Percentiles rank a stretch among this genome's conserved stretches.
These are phyloP conservation scores for Lamellibrachia columna DNA, from an alignment of 2,888 invertebrate genomes.

Conservation along the genomic window DNA sequence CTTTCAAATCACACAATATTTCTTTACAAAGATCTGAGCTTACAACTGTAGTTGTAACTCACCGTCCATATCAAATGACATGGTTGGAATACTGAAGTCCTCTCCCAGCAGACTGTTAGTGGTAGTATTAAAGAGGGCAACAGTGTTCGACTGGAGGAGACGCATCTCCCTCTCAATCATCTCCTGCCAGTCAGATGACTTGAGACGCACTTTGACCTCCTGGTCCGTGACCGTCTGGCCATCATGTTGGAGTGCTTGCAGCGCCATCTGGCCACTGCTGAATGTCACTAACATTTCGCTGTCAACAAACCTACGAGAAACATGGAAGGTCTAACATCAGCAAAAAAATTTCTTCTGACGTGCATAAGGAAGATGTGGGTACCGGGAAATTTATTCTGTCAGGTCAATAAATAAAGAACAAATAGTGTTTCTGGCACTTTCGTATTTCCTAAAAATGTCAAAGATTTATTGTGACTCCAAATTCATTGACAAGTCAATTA, in stretches of 20 bases:
- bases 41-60: not conserved
- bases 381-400: too few relatives aligned
- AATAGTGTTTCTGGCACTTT: too few relatives aligned
- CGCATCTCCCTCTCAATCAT: conserved; percentile 84
- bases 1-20: conserved; percentile 6
- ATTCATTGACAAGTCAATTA: too few relatives aligned
- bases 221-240: conserved; percentile 53
- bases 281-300: conserved; percentile 92
- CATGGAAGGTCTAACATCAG: not conserved
- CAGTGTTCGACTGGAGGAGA: conserved; percentile 85
- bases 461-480: too few relatives aligned
- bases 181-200: conserved; percentile 86
- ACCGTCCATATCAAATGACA: conserved; percentile 57
- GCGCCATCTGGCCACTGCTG: conserved; percentile 86
- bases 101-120: conserved; percentile 63
- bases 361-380: not conserved
- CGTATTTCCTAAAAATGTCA: too few relatives aligned
- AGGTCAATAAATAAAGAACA: too few relatives aligned
- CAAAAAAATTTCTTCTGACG: not conserved
- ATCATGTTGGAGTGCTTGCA: conserved; percentile 69
- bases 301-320: conserved; percentile 76
- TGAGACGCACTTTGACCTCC: conserved; percentile 76
- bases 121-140: conserved; percentile 72
- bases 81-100: conserved; percentile 56
- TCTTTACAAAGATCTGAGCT: not conserved